Percentiles rank a stretch among this genome's conserved stretches.
Evolutionary conservation across 2,888 invertebrate genomes (phyloP).

Genomic region (Thera britannica): DNA sequence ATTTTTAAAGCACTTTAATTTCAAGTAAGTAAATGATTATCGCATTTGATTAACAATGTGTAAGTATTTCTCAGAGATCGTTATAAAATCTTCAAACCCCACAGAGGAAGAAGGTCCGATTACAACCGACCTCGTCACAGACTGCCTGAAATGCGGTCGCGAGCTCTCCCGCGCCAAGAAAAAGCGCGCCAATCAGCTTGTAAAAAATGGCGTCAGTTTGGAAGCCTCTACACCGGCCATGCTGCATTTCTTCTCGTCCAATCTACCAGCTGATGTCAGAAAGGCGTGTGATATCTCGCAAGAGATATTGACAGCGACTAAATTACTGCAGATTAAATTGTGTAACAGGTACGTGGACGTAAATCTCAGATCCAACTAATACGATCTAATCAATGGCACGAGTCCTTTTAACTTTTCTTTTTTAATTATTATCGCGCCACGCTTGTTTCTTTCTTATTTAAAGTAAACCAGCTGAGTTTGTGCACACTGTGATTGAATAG

Average conservation of each 20-base stretch:
- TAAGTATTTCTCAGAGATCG: too few relatives aligned
- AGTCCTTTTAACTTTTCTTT: too few relatives aligned
- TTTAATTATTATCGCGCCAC: too few relatives aligned
- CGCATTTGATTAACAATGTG: too few relatives aligned
- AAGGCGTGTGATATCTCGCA: slow-evolving; percentile 68
- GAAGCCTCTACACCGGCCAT: slow-evolving; percentile 66
- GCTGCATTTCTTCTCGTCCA: slow-evolving; percentile 70
- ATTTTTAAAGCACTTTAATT: too few relatives aligned
- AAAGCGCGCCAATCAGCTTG: slow-evolving; percentile 67
- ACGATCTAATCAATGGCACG: too few relatives aligned
- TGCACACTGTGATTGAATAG: too few relatives aligned
- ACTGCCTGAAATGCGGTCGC: slow-evolving; percentile 68
- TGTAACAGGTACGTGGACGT: slow-evolving; percentile 57
- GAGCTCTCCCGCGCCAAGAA: slow-evolving; percentile 65
- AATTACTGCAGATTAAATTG: slow-evolving; percentile 72
- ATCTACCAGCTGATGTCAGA: slow-evolving; percentile 61
- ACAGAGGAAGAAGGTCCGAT: slow-evolving; percentile 80
- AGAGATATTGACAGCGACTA: slow-evolving; percentile 73
- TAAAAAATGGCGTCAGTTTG: slow-evolving; percentile 64
- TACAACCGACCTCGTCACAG: slow-evolving; percentile 82
- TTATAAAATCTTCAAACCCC: neutral
- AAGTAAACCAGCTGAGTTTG: too few relatives aligned
- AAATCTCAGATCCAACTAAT: neutral
- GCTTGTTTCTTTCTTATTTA: too few relatives aligned
- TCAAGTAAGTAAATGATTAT: too few relatives aligned